Evolutionary conservation across 2,113 vertebrate genomes (phyloP).

Genomic region (Tachysurus vachellii): DNA sequence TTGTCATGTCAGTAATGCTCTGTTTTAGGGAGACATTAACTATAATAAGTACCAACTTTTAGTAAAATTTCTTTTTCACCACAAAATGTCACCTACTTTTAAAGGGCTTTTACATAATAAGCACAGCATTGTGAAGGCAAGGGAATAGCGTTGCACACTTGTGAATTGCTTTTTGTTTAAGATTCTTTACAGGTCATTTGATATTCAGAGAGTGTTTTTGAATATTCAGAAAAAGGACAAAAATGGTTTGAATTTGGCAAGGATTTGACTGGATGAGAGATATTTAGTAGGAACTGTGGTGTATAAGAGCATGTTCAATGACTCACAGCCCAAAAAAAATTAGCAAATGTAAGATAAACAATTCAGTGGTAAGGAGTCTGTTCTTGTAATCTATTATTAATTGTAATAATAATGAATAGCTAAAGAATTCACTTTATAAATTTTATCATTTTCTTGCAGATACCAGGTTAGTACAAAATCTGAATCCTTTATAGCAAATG

Average conservation of each 20-base stretch:
- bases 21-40: constrained; percentile 39
- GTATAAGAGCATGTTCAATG: not conserved
- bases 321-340: not conserved
- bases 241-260: not conserved
- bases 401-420: not conserved
- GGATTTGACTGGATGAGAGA: not conserved
- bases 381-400: not conserved
- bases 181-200: constrained; percentile 28
- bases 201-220: constrained; percentile 28
- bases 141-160: not conserved
- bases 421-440: not conserved
- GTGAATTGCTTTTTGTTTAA: constrained; percentile 31
- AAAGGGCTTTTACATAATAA: constrained; percentile 35
- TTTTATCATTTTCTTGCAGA: not conserved
- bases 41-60: constrained; percentile 32
- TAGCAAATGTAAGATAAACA: not conserved
- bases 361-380: not conserved
- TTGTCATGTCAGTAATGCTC: constrained; percentile 30
- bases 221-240: constrained; percentile 41
- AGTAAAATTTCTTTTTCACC: constrained; percentile 16
- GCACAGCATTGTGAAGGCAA: constrained; percentile 1
- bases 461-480: not conserved
- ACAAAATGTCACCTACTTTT: constrained; percentile 15
- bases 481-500: not conserved
- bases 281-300: not conserved